These are phyloP conservation scores for Pangasianodon hypophthalmus DNA, from an alignment of 2,113 vertebrate genomes.

Conservation along the genomic window DNA sequence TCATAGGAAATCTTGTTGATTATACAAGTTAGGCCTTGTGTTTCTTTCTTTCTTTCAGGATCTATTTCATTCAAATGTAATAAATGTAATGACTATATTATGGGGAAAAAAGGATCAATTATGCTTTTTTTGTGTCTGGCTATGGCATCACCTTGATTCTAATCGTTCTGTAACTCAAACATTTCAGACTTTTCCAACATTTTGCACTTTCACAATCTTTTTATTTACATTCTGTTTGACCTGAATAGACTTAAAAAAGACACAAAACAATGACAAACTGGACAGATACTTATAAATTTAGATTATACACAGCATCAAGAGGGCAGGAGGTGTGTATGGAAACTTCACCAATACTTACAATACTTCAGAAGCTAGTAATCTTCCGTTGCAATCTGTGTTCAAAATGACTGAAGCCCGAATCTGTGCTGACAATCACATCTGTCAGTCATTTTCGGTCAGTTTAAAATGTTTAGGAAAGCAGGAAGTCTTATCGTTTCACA, in stretches of 20 bases:
- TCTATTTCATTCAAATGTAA: background rate
- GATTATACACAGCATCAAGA: background rate
- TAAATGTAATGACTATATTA: background rate
- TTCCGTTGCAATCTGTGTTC: conserved; percentile 10
- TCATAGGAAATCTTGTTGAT: background rate
- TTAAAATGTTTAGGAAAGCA: conserved; percentile 23
- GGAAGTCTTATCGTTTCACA: conserved; percentile 6
- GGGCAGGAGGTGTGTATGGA: conserved; percentile 12
- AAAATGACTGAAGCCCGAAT: conserved; percentile 11
- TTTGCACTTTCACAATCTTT: background rate
- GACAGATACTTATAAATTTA: background rate
- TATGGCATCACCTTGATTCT: background rate
- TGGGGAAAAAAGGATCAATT: background rate
- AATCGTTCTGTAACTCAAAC: background rate
- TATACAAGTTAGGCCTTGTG: background rate
- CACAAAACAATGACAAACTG: background rate
- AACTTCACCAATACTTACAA: conserved; percentile 26
- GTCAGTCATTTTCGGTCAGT: conserved; percentile 29
- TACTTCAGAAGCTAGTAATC: conserved; percentile 13
- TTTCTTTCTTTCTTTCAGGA: background rate
- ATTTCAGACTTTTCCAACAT: background rate
- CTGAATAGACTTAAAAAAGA: background rate
- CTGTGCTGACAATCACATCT: conserved; percentile 39
- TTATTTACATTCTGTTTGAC: background rate
- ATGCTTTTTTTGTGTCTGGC: background rate